Percentiles rank a stretch among this genome's conserved stretches.
phyloP scores from a whole-genome alignment of 2,888 invertebrate species.

The Mythimna loreyi region DNA sequence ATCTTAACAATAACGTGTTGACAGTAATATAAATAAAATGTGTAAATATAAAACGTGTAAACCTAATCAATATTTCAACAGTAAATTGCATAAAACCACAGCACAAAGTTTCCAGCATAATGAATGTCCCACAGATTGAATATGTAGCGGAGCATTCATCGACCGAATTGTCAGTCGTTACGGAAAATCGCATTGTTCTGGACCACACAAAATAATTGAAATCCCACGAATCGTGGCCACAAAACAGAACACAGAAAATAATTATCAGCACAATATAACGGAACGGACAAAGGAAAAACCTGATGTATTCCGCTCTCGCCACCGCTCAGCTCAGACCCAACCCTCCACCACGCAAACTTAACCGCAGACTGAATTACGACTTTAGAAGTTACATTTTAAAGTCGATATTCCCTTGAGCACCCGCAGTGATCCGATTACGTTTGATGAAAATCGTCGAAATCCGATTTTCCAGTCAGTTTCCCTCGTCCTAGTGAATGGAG shows the following conservation, averaged over 20 bases:
- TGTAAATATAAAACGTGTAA: no score
- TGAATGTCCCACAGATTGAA: conserved; percentile 6
- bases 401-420: conserved; percentile 58
- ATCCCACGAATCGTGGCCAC: conserved; percentile 38
- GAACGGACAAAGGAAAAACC: conserved; percentile 37
- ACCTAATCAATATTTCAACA: no score
- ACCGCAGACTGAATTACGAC: conserved; percentile 34
- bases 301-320: conserved; percentile 36
- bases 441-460: conserved; percentile 72
- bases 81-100: background rate
- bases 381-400: conserved; percentile 48
- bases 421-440: conserved; percentile 62
- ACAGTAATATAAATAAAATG: no score
- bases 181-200: conserved; percentile 23
- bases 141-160: background rate
- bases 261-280: conserved; percentile 49
- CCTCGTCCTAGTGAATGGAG: conserved; percentile 57
- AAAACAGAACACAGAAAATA: conserved; percentile 45
- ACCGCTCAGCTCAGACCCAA: conserved; percentile 35
- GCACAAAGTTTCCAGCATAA: conserved; percentile 5
- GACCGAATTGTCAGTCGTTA: conserved; percentile 22
- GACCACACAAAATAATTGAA: conserved; percentile 44
- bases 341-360: conserved; percentile 36
- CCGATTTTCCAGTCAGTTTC: conserved; percentile 71
- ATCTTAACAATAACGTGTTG: no score